Base-by-base conservation (phyloP, 2,797 vertebrate genomes). In the Sebastolobus altivelis region DNA sequence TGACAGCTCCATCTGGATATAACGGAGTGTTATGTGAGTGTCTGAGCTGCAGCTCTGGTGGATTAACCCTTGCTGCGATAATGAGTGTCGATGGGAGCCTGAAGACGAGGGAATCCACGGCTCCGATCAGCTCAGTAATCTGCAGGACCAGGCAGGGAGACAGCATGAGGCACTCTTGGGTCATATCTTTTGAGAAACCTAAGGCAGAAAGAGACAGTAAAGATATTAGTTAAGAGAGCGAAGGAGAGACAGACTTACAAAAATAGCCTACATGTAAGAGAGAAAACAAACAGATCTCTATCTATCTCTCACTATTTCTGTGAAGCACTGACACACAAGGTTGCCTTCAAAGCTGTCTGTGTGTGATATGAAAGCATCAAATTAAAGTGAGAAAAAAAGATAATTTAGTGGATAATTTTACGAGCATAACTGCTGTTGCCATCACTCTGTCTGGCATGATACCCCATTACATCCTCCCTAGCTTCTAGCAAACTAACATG, bases 61-160 rank as follows among this genome's bases (percentile, higher is more conserved):
- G 86, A 93, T 90, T 89, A 86, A 90, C 80, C 71, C 85, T 87
- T 77, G 67, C 72, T 65, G 73, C 0, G 29, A 63, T 86, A 82
- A 88, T 67, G 82, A 80, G 65, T 16, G 78, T 27, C 29, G 67
- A 80, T 77, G 80, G 73, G 4, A 66, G 61, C 67, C 66, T 38
- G 70, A 75, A 77, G 82, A 46, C n/a, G 8, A 38, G 43, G 59
- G 68, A 49, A 62, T 78, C 65, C 27, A 33, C 13, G 2, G 4
- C 66, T 65, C 46, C 6, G 3, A 63, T 84, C 72, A 67, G 46
- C 52, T 58, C 74, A 0, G 46, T 85, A 65, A 85, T 80, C 83
- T 72, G 25, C 46, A 60, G 58, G 66, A 76, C 43, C 12, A 20
- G 25, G 58, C 65, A 16, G 40, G 22, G 43, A 37, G 54, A 40